Conservation (phyloP, 2,113 vertebrate species). For the Neotoma lepida region DNA sequence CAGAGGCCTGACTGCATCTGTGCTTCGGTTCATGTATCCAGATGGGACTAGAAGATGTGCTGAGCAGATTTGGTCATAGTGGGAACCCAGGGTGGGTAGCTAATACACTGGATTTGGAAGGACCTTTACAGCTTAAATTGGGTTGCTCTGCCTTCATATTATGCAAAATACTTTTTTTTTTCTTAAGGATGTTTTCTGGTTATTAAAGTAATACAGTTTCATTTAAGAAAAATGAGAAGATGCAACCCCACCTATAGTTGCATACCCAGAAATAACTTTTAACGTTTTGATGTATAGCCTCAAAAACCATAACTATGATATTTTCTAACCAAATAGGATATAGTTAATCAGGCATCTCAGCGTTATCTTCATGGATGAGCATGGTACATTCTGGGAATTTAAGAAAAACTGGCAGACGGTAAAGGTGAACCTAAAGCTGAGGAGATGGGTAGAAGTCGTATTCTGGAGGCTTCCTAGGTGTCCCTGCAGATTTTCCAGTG, state of each 20-base stretch:
- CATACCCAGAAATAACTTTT: background rate
- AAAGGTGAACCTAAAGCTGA: background rate
- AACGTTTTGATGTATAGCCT: background rate
- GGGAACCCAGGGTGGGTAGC: background rate
- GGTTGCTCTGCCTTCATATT: background rate
- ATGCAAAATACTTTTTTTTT: background rate
- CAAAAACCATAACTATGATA: background rate
- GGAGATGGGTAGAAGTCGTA: background rate
- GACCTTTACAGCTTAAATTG: background rate
- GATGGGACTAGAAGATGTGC: background rate
- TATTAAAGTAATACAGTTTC: background rate
- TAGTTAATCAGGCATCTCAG: background rate
- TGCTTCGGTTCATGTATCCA: background rate
- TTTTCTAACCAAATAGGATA: conserved; percentile 25
- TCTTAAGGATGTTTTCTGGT: background rate
- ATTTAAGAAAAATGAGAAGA: conserved; percentile 22
- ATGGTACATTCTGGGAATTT: no score
- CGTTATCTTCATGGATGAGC: background rate
- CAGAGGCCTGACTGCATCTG: background rate
- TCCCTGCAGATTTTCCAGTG: background rate
- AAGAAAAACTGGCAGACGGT: background rate
- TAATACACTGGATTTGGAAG: background rate
- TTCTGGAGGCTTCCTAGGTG: background rate
- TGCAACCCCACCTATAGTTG: background rate
- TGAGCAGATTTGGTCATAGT: background rate